Evolutionary conservation across 2,797 vertebrate genomes (phyloP).

Genomic region (Sciaenops ocellatus): DNA sequence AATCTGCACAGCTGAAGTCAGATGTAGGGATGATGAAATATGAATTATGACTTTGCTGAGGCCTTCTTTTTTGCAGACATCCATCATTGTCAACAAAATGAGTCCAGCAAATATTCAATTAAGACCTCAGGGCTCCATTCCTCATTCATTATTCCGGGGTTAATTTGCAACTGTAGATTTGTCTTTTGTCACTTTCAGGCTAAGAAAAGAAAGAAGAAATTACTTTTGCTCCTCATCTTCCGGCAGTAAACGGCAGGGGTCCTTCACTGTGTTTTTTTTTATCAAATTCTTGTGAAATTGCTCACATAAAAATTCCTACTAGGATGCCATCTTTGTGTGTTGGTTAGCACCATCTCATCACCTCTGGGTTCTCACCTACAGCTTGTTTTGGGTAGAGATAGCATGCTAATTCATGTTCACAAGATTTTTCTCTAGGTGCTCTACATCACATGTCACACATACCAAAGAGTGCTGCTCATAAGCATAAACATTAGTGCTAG

Average conservation of each 20-base stretch:
- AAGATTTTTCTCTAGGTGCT: neutral
- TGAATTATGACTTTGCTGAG: slow-evolving; percentile 81
- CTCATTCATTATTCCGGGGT: slow-evolving; percentile 83
- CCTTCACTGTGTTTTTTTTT: slow-evolving; percentile 43
- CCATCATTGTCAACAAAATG: slow-evolving; percentile 82
- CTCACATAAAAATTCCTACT: slow-evolving; percentile 7
- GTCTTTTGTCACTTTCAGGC: slow-evolving; percentile 85
- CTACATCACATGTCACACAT: neutral
- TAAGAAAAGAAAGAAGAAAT: slow-evolving; percentile 76
- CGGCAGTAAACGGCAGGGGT: slow-evolving; percentile 39
- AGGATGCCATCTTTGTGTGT: neutral
- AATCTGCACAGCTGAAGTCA: slow-evolving; percentile 76
- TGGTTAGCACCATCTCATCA: neutral
- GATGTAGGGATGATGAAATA: slow-evolving; percentile 76
- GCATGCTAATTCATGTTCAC: neutral
- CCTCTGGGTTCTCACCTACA: slow-evolving; percentile 2
- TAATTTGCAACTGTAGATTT: slow-evolving; percentile 85
- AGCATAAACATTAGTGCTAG: neutral
- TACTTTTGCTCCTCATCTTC: slow-evolving; percentile 63
- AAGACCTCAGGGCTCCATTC: slow-evolving; percentile 78
- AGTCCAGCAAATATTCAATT: slow-evolving; percentile 81
- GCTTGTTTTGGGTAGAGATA: neutral
- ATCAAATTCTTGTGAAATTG: slow-evolving; percentile 32
- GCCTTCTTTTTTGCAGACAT: slow-evolving; percentile 73
- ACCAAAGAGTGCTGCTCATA: neutral